Base-by-base conservation (phyloP, 2,797 vertebrate species). In the Lophura swinhoii region DNA sequence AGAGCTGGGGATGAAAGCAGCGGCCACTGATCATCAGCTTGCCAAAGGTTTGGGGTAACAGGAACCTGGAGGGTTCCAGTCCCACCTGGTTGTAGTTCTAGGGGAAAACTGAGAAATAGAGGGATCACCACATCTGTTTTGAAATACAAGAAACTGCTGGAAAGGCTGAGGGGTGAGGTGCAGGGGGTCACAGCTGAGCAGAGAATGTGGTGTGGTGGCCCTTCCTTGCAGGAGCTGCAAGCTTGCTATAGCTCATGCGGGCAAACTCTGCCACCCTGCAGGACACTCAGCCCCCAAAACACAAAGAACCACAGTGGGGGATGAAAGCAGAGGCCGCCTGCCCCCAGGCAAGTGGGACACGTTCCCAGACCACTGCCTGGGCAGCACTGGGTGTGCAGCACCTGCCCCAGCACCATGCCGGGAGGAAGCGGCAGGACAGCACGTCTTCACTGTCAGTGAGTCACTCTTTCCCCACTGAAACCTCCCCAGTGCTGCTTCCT, bases 61-160 rank as follows among this genome's bases (percentile, higher is more conserved):
- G n/a, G n/a, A n/a, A 78, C 6, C 1, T 0, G 48, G 7, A 10
- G 59, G 58, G 12, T 1, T 4, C 22, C 20, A 14, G 9, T 23
- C 31, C 5, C 7, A 23, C 55, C 5, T 6, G 2, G 5, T 10
- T 64, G 14, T 0, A 1, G 3, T 68, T 77, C 55, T 43, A n/a
- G 35, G 35, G 22, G 60, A 46, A 70, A 72, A 49, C 2, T 22
- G 14, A 31, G 10, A 33, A n/a, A n/a, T 8, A 56, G 55, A n/a
- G 12, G 55, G 12, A 28, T 48, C 18, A 14, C 12, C 17, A 7
- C 6, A 7, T 22, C 37, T 16, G 9, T 9, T 12, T 20, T 39
- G 43, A 26, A 8, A 44, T n/a, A 43, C 13, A 33, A 43, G 39
- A 46, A 1, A 28, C 5, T 60, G 35, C 41, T 9, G 8, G 70